phyloP scores from a whole-genome alignment of 2,113 vertebrate species.

The Megaleporinus macrocephalus region DNA sequence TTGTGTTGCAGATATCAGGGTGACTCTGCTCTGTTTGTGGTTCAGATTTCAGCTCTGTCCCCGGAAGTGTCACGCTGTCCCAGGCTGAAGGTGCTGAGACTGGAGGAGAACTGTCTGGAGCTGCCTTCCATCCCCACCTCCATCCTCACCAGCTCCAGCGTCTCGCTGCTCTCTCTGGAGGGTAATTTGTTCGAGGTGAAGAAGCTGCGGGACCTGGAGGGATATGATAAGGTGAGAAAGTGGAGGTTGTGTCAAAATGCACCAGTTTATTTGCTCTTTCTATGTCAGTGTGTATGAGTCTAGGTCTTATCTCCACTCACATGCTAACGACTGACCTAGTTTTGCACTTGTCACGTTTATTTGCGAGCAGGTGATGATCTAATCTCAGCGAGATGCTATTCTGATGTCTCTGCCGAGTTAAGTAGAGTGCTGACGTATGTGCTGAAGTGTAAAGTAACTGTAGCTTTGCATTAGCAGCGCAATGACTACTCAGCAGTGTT shows the following conservation, averaged over 20 bases:
- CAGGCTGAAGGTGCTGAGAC: conserved; percentile 92
- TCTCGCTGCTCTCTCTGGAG: conserved; percentile 94
- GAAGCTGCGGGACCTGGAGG: conserved; percentile 89
- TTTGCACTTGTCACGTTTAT: conserved; percentile 15
- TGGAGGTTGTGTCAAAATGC: neutral
- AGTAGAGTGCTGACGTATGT: too few species aligned
- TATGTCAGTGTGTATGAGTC: neutral
- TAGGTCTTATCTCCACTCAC: neutral
- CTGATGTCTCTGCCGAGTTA: too few species aligned
- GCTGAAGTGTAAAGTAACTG: too few species aligned
- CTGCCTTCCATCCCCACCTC: conserved; percentile 88
- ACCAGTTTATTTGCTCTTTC: neutral
- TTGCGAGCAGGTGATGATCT: neutral
- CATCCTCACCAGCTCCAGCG: conserved; percentile 89
- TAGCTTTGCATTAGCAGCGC: too few species aligned
- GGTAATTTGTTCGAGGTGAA: conserved; percentile 98
- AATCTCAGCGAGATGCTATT: neutral
- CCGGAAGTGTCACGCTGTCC: conserved; percentile 86
- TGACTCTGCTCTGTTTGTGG: neutral
- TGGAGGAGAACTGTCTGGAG: conserved; percentile 98
- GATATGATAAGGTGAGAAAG: conserved; percentile 90
- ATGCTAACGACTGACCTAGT: neutral
- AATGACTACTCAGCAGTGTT: too few species aligned
- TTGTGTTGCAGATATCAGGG: too few species aligned
- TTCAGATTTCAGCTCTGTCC: conserved; percentile 90